A percentile compares a stretch with the other conserved stretches of the same genome.
These are phyloP conservation scores for Eupithecia vulgata DNA, from an alignment of 2,888 invertebrate species.

Conservation along the genomic window DNA sequence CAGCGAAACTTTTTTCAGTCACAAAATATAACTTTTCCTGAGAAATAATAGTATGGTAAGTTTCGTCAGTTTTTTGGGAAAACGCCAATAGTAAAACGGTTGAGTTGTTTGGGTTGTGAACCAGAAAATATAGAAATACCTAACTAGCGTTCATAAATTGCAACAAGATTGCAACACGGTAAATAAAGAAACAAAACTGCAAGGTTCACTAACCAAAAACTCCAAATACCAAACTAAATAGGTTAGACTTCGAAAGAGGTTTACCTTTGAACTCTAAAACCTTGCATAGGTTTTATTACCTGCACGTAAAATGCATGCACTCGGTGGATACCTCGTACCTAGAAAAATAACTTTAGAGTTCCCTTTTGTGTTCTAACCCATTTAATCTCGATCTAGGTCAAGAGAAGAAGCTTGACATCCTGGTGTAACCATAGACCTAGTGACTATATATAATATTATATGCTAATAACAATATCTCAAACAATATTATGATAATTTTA, in stretches of 20 bases:
- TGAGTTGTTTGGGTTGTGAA: neutral
- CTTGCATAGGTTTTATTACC: neutral
- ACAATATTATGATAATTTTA: too few species aligned
- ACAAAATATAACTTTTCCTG: neutral
- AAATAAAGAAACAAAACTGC: neutral
- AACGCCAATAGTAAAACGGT: neutral
- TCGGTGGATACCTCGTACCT: neutral
- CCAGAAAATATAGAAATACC: neutral
- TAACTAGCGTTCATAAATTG: neutral
- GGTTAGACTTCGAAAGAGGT: neutral
- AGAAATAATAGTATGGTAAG: constrained; percentile 2
- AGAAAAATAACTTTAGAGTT: neutral
- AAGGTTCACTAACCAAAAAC: neutral
- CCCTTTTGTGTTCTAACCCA: constrained; percentile 18
- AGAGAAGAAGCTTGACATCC: constrained; percentile 9
- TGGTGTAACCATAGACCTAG: neutral
- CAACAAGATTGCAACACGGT: neutral
- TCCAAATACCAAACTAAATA: neutral
- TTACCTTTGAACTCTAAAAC: neutral
- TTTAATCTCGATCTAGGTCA: constrained; percentile 22
- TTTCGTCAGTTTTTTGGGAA: neutral
- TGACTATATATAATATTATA: too few species aligned
- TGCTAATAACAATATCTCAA: neutral
- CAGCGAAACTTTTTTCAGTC: constrained; percentile 12
- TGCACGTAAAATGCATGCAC: constrained; percentile 10